phyloP scores from a whole-genome alignment of 2,113 vertebrate genomes.

The Anarhynchus alexandrinus region DNA sequence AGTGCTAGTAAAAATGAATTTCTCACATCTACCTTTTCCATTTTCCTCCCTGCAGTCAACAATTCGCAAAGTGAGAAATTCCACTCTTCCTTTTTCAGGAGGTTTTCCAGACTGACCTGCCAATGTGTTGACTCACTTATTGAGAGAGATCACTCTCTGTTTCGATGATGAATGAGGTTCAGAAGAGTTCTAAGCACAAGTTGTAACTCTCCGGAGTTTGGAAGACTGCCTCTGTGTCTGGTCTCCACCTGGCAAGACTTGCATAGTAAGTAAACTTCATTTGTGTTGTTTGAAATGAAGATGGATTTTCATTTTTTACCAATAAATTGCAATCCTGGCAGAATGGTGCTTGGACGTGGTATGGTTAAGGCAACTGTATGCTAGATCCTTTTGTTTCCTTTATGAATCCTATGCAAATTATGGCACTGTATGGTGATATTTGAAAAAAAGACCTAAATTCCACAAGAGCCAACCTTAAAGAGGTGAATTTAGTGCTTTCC shows the following conservation, averaged over 20 bases:
- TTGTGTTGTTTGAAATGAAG: neutral
- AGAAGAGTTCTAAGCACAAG: neutral
- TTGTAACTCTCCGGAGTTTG: neutral
- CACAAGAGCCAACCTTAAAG: neutral
- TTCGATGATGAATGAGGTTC: neutral
- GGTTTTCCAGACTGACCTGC: neutral
- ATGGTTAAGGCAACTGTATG: neutral
- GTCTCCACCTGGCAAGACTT: neutral
- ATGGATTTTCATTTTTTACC: neutral
- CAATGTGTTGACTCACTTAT: neutral
- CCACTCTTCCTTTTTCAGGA: neutral
- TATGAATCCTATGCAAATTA: neutral
- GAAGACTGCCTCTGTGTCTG: neutral
- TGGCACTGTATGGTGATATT: neutral
- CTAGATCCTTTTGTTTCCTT: neutral
- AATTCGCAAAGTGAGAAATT: neutral
- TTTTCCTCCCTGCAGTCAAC: neutral
- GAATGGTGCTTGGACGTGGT: neutral
- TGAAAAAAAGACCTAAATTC: neutral
- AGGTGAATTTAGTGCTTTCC: neutral
- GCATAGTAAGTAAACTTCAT: neutral
- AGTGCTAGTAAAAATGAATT: neutral
- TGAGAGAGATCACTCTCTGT: neutral
- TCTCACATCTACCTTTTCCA: neutral
- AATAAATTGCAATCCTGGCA: neutral